A percentile compares a stretch with the other conserved stretches of the same genome.
Conservation (phyloP, 2,888 invertebrate species). For the Julus scanicus region DNA sequence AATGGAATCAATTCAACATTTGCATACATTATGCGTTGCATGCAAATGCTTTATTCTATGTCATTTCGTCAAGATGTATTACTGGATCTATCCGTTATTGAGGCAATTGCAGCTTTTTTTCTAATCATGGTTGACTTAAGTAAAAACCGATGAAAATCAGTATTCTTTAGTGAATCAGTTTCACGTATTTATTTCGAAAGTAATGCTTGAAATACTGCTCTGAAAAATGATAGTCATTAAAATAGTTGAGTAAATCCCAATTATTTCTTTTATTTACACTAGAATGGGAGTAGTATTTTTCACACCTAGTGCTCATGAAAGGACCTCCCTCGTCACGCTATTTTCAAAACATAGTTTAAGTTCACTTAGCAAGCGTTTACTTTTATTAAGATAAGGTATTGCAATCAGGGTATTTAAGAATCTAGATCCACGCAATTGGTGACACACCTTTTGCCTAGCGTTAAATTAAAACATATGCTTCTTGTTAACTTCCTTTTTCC, state of each 20-base stretch:
- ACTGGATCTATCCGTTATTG: not conserved
- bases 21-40: not conserved
- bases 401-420: not conserved
- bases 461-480: not conserved
- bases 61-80: not conserved
- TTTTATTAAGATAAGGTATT: not conserved
- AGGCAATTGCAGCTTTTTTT: not conserved
- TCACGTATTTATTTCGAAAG: not conserved
- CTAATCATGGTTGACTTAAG: not conserved
- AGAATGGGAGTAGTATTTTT: not conserved
- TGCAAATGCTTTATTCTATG: not conserved
- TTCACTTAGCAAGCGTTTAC: not conserved
- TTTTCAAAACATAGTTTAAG: not conserved
- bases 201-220: not conserved
- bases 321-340: conserved; percentile 24
- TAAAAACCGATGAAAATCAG: not conserved
- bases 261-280: conserved; percentile 28
- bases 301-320: not conserved
- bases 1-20: not conserved
- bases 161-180: not conserved
- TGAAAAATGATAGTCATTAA: conserved; percentile 14
- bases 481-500: not conserved
- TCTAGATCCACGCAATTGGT: not conserved
- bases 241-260: conserved; percentile 13
- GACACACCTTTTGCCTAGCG: not conserved